Evolutionary conservation across 2,797 vertebrate genomes (phyloP), one percentile per base, ranked within the genome.

Genomic region (Pelochelys cantorii): DNA sequence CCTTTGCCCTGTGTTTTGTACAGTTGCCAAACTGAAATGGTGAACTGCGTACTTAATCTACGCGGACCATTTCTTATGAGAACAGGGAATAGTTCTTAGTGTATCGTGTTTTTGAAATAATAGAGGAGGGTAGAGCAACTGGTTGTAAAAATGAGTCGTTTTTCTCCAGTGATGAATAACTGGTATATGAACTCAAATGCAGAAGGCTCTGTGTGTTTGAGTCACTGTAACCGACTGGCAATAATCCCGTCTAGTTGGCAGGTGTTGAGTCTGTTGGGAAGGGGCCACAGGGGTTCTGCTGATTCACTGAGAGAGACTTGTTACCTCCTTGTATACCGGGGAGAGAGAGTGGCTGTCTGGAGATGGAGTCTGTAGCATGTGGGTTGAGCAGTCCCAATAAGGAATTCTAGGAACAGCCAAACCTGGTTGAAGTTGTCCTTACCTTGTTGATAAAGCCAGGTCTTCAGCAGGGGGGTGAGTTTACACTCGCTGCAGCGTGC

Each of bases 51-150:
- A 7, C 8, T 18, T 20, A 18, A 3, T 7, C 31, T 68, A 20
- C 0, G 0, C 34, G 20, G 5, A 13, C 0, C 0, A 7, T 62
- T 81, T 71, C 80, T 60, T 53, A 22, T 0, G 52, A 78, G 55
- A 86, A 10, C 68, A 82, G 37, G 7, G 11, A 86, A 25, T 10
- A 27, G 13, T 60, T 81, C 42, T 65, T 77, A 53, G 20, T 29
- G 53, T 83, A 34, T n/a, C 15, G 4, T 3, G 23, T 56, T 56
- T 34, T 56, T 62, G 22, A 56, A 65, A 31, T 74, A 74, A 52
- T 10, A 22, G 17, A 5, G 15, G 62, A 18, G n/a, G 8, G n/a
- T 42, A 29, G 23, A 56, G 31, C 11, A 34, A 68, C 31, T 0
- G 0, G 60, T 18, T 60, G 62, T 81, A 56, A 55, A 55, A 71